These are phyloP conservation scores for Lordiphosa clarofinis DNA, from an alignment of 1,140 invertebrate species.

Conservation along the genomic window DNA sequence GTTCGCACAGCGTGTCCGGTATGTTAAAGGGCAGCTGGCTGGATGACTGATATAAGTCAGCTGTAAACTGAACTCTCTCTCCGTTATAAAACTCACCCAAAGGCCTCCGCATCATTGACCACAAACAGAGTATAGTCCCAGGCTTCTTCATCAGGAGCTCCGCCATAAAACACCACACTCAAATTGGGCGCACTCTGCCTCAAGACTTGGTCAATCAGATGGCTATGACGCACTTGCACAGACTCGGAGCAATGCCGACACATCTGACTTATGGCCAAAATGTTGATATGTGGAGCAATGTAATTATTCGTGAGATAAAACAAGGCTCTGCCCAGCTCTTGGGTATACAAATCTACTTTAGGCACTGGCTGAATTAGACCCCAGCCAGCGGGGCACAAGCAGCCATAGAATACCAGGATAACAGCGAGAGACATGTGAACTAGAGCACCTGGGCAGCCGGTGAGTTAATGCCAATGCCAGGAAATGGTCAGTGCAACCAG, in stretches of 20 bases:
- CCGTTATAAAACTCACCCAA: conserved; percentile 27
- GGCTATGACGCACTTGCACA: conserved; percentile 12
- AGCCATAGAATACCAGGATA: conserved; percentile 8
- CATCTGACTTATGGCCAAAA: conserved; percentile 30
- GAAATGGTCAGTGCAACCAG: not conserved
- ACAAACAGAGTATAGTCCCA: conserved; percentile 54
- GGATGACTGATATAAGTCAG: too few species aligned
- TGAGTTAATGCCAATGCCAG: conserved; percentile 11
- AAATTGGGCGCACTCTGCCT: conserved; percentile 13
- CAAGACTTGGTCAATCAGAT: conserved; percentile 35
- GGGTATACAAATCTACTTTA: conserved; percentile 14
- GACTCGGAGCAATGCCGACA: conserved; percentile 20
- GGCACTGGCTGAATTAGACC: not conserved
- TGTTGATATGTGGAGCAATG: conserved; percentile 49
- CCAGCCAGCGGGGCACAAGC: not conserved
- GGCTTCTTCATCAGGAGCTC: not conserved
- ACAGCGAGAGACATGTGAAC: conserved; percentile 14
- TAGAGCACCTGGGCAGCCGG: too few species aligned
- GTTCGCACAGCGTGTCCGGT: conserved; percentile 26
- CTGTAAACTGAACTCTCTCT: not conserved
- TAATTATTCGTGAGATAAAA: conserved; percentile 20
- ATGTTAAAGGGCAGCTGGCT: conserved; percentile 16
- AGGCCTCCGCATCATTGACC: conserved; percentile 26
- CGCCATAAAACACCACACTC: conserved; percentile 23
- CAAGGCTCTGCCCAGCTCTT: conserved; percentile 26